Percentiles rank a stretch among this genome's conserved stretches.
phyloP scores from a whole-genome alignment of 2,113 vertebrate species.

The Motacilla alba region DNA sequence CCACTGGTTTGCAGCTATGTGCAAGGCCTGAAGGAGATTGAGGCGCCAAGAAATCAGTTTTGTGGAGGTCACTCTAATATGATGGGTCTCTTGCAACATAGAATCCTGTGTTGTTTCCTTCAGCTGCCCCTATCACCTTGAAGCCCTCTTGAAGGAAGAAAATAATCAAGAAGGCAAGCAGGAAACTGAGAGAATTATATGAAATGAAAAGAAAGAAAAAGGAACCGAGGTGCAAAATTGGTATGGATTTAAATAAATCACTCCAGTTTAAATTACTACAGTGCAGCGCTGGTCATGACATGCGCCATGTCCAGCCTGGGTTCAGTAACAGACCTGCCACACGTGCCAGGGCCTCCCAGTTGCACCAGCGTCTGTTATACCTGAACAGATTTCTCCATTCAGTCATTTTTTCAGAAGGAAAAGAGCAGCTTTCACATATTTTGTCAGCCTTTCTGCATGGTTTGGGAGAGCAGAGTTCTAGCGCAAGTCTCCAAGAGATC shows the following conservation, averaged over 20 bases:
- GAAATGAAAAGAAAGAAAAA: background rate
- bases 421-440: background rate
- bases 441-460: background rate
- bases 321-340: background rate
- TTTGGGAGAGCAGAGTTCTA: background rate
- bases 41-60: background rate
- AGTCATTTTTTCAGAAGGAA: background rate
- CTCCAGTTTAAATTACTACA: background rate
- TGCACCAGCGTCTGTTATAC: background rate
- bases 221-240: background rate
- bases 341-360: background rate
- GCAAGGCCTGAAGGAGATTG: constrained; percentile 3
- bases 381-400: background rate
- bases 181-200: background rate
- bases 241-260: background rate
- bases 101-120: background rate
- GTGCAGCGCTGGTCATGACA: rapidly evolving
- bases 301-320: background rate
- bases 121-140: background rate
- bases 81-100: background rate
- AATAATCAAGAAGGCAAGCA: background rate
- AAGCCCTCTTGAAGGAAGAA: background rate
- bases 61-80: background rate
- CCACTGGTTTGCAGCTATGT: background rate
- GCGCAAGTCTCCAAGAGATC: background rate